A percentile compares a stretch with the other conserved stretches of the same genome.
Conservation (phyloP, 1,140 invertebrate species). For the Aphaenogaster rudis region DNA sequence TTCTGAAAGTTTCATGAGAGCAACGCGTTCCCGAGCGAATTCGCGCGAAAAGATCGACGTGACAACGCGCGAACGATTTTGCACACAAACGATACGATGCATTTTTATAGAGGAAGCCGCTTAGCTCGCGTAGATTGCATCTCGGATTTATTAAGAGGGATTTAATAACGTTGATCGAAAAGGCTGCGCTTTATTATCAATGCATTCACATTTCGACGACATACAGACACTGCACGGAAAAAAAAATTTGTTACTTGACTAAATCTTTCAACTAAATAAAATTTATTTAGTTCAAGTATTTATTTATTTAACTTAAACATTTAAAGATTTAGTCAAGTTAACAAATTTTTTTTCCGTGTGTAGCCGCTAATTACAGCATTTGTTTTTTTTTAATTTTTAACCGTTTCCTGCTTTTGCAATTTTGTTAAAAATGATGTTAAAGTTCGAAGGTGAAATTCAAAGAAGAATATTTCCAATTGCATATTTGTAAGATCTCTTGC, state of each 20-base stretch:
- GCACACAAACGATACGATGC: conserved; percentile 41
- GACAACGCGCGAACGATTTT: conserved; percentile 41
- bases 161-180: conserved; percentile 11
- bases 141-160: not conserved
- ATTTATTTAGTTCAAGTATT: too few species aligned
- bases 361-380: not conserved
- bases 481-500: not conserved
- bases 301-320: too few species aligned
- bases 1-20: conserved; percentile 24
- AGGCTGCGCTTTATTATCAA: not conserved
- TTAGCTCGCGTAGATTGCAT: conserved; percentile 16
- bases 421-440: not conserved
- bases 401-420: not conserved
- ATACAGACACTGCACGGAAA: not conserved
- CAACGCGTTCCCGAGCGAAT: conserved; percentile 27
- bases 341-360: not conserved
- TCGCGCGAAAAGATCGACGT: conserved; percentile 31
- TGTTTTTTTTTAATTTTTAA: not conserved
- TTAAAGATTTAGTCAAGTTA: too few species aligned
- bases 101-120: conserved; percentile 42
- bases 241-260: too few species aligned
- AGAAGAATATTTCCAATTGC: not conserved
- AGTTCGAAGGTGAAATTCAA: not conserved
- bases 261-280: too few species aligned
- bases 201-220: not conserved